Evolutionary conservation across 2,888 invertebrate genomes (phyloP), one percentile per base, ranked within the genome.

Genomic region (Stramonita haemastoma): DNA sequence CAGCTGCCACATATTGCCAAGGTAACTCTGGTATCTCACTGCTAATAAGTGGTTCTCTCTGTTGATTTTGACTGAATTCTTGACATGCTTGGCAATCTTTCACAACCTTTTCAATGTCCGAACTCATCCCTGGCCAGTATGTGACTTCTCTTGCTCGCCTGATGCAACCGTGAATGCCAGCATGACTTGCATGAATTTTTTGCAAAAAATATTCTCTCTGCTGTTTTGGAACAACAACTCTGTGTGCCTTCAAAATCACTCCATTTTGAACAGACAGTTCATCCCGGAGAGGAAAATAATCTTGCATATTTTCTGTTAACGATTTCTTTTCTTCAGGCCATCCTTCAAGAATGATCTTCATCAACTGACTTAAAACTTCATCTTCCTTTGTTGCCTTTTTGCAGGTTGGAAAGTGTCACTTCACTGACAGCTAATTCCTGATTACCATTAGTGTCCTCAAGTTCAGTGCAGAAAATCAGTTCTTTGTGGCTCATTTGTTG

Each of bases 11-110:
- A 79, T 79, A 79, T 17, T 66, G 34, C 5, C 87, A 46, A 5
- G 87, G 36, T 73, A 70, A 15, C 22, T 87, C 87, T 34, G 87
- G 84, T 34, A 36, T 70, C 15, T 70, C 87, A 19, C 70, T 87
- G 36, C 70, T 66, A 73, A 70, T 79, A 8, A 79, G 29, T 13
- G 32, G 79, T 32, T 32, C 79, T 32, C 32, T 79, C 32, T 79
- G 79, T 73, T 66, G 32, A 79, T 36, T 66, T 36, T 26, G 73
- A 19, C 70, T 87, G 19, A 34, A 70, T 34, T 73, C 34, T 73
- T 87, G 87, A n/a, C 87, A 87, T 32, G 29, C 26, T 13, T 79
- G 79, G 32, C 79, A 79, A 11, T 79, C 79, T 32, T 79, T 32
- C 32, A 79, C 32, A 32, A 79, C 29, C 29, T 32, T 79, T 0